Percentiles rank a stretch among this genome's conserved stretches.
These are phyloP conservation scores for Typhlichthys eigenmanni DNA, from an alignment of 2,797 vertebrate species.

Conservation along the genomic window DNA sequence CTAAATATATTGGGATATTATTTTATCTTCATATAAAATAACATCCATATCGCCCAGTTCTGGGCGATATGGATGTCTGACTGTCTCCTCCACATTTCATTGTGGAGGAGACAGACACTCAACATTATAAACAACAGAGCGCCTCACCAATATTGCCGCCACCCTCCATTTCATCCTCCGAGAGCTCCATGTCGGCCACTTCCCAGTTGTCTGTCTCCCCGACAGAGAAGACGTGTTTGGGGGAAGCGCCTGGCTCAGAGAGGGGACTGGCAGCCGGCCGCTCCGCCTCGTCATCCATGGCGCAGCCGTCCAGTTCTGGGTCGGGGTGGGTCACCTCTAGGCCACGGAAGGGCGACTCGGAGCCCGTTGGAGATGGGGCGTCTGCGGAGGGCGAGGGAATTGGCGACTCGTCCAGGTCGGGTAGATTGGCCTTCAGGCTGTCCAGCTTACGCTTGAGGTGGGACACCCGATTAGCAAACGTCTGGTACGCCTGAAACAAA, in stretches of 20 bases:
- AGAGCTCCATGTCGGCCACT: constrained; percentile 97
- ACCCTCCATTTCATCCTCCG: constrained; percentile 83
- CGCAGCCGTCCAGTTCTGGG: constrained; percentile 71
- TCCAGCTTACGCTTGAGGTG: constrained; percentile 98
- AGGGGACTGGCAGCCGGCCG: constrained; percentile 74
- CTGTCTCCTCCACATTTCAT: no score
- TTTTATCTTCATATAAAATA: no score
- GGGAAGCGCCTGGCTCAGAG: constrained; percentile 69
- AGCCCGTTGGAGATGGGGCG: constrained; percentile 92
- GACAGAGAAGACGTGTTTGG: constrained; percentile 24
- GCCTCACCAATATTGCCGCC: constrained; percentile 85
- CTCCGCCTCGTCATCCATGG: constrained; percentile 77
- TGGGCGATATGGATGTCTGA: no score
- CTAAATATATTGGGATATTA: no score
- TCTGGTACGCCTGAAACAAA: constrained; percentile 89
- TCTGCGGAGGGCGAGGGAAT: constrained; percentile 95
- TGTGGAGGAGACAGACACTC: no score
- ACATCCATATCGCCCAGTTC: no score
- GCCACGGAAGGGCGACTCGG: constrained; percentile 91
- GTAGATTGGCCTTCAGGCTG: constrained; percentile 85
- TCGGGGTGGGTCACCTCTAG: constrained; percentile 65
- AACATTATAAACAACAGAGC: neutral
- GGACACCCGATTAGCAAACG: constrained; percentile 92
- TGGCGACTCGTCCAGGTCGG: constrained; percentile 93
- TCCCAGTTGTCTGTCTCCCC: constrained; percentile 86